phyloP scores from a whole-genome alignment of 2,797 vertebrate species.

The Echiichthys vipera region DNA sequence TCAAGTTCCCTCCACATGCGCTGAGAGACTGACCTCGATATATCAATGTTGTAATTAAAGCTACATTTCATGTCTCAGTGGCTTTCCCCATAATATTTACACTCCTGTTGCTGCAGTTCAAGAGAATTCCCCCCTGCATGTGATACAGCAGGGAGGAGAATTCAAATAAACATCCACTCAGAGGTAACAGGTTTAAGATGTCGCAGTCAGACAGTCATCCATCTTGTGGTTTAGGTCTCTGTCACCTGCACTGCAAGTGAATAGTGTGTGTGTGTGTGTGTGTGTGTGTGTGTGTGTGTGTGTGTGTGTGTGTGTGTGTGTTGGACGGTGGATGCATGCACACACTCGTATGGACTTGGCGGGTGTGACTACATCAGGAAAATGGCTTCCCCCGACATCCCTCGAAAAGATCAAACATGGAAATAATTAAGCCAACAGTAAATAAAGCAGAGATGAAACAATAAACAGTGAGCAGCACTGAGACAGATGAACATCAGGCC shows the following conservation, averaged over 20 bases:
- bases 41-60: conserved; percentile 85
- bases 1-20: conserved; percentile 70
- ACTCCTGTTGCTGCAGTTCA: conserved; percentile 78
- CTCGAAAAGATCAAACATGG: conserved; percentile 73
- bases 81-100: conserved; percentile 83
- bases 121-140: conserved; percentile 70
- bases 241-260: conserved; percentile 71
- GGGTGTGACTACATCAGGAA: conserved; percentile 54
- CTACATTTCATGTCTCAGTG: conserved; percentile 84
- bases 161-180: conserved; percentile 85
- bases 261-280: conserved; percentile 34
- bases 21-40: conserved; percentile 72
- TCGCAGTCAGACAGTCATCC: conserved; percentile 81
- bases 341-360: conserved; percentile 26
- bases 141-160: conserved; percentile 77
- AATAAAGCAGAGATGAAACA: conserved; percentile 81
- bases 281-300: background rate
- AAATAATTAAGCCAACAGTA: conserved; percentile 81
- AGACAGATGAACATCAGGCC: conserved; percentile 73
- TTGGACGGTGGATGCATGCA: background rate
- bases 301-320: conserved; percentile 12
- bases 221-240: conserved; percentile 72
- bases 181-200: conserved; percentile 86
- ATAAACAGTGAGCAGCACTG: conserved; percentile 77
- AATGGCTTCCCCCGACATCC: conserved; percentile 57